Evolutionary conservation across 2,797 vertebrate species (phyloP).

Genomic region (Crenuchus spilurus): DNA sequence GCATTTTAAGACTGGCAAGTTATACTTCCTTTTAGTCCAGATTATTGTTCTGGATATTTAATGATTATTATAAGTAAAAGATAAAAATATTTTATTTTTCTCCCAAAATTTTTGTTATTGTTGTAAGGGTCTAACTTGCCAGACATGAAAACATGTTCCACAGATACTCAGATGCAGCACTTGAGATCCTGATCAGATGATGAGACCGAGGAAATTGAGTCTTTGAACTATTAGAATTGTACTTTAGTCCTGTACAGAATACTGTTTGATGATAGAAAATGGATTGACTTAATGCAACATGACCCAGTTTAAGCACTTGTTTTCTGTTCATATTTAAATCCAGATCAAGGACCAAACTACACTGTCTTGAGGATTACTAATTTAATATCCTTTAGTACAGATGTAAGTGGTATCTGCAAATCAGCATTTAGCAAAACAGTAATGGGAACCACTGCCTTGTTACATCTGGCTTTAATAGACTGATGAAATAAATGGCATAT

Average conservation of each 20-base stretch:
- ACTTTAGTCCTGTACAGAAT: not conserved
- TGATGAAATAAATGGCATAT: not conserved
- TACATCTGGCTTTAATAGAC: not conserved
- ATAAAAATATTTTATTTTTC: too few species aligned
- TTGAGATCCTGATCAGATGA: too few species aligned
- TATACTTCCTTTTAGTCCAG: too few species aligned
- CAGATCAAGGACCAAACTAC: not conserved
- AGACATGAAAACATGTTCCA: not conserved
- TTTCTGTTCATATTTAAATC: not conserved
- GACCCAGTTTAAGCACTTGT: not conserved
- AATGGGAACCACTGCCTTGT: slow-evolving; percentile 2
- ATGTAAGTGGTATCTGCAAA: not conserved
- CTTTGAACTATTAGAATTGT: not conserved
- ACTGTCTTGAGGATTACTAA: not conserved
- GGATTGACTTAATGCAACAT: not conserved
- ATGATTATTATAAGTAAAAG: too few species aligned
- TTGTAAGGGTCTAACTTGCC: not conserved
- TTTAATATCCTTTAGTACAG: not conserved
- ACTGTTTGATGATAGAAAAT: not conserved
- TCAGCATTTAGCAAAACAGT: slow-evolving; percentile 11
- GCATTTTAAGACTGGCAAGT: too few species aligned
- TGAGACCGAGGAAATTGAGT: not conserved
- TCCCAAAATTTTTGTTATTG: too few species aligned
- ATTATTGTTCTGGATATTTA: too few species aligned
- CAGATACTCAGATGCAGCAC: too few species aligned